Evolutionary conservation across 2,888 invertebrate genomes (phyloP).

Genomic region (Nyleta sp.): DNA sequence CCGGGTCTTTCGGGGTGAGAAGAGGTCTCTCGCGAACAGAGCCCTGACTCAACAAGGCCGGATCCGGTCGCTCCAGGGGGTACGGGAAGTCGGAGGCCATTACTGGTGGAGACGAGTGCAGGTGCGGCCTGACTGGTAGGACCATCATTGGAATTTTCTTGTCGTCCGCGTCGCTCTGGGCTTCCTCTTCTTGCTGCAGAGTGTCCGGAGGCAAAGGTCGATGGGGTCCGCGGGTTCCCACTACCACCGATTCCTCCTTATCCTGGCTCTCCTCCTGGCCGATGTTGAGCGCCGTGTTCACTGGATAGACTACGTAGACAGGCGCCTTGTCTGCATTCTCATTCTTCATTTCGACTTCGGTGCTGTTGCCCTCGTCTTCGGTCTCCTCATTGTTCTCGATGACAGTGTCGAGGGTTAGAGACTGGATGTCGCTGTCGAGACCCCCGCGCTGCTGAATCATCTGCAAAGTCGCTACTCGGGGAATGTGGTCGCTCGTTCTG

Average conservation of each 20-base stretch:
- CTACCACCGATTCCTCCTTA: slow-evolving; percentile 84
- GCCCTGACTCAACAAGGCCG: slow-evolving; percentile 77
- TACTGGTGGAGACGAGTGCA: slow-evolving; percentile 78
- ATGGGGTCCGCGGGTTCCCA: slow-evolving; percentile 84
- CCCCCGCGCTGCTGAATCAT: slow-evolving; percentile 85
- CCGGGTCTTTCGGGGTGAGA: slow-evolving; percentile 79
- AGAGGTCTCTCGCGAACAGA: slow-evolving; percentile 79
- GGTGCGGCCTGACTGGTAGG: slow-evolving; percentile 82
- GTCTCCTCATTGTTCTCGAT: slow-evolving; percentile 63
- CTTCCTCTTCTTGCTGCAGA: slow-evolving; percentile 72
- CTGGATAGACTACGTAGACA: slow-evolving; percentile 86
- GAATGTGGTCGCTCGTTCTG: slow-evolving; percentile 81
- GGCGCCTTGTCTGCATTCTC: slow-evolving; percentile 74
- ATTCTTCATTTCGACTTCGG: slow-evolving; percentile 59
- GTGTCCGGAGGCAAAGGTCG: slow-evolving; percentile 82
- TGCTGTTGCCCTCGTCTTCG: slow-evolving; percentile 61
- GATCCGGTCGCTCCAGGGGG: slow-evolving; percentile 85
- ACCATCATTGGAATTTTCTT: slow-evolving; percentile 62
- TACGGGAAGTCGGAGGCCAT: slow-evolving; percentile 86
- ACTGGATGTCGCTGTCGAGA: slow-evolving; percentile 75
- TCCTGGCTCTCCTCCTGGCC: slow-evolving; percentile 81
- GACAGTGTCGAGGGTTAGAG: slow-evolving; percentile 79
- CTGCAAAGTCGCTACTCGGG: slow-evolving; percentile 86
- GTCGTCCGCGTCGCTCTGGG: slow-evolving; percentile 62
- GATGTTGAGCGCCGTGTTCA: slow-evolving; percentile 84